Conservation (phyloP, 1,140 invertebrate species). For the Drosophila pseudoobscura region DNA sequence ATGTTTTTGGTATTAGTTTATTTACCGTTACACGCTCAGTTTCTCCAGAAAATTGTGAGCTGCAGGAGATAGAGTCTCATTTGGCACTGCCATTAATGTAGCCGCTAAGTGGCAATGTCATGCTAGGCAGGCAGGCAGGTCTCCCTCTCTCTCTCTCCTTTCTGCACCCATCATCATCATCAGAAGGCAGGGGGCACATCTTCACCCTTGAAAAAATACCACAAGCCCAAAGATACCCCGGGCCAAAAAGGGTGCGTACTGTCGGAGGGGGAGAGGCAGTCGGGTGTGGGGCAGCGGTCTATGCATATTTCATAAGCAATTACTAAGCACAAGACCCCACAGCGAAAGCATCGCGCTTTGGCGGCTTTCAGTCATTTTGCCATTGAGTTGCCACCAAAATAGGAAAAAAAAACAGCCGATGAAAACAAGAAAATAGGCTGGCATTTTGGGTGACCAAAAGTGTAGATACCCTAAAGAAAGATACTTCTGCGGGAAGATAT, state of each 20-base stretch:
- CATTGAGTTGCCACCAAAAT: slow-evolving; percentile 6
- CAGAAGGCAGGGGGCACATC: slow-evolving; percentile 40
- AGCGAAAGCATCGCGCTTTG: slow-evolving; percentile 19
- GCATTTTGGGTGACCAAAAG: too few relatives aligned
- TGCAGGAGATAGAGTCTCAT: slow-evolving; percentile 50
- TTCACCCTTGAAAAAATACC: slow-evolving; percentile 2
- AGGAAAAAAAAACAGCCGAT: slow-evolving; percentile 9
- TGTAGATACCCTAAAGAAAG: too few relatives aligned
- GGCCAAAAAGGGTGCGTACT: slow-evolving; percentile 66
- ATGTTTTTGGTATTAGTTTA: slow-evolving; percentile 71
- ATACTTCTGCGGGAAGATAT: too few relatives aligned
- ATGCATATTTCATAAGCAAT: slow-evolving; percentile 81
- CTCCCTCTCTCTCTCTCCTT: slow-evolving; percentile 29
- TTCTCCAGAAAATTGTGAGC: slow-evolving; percentile 15
- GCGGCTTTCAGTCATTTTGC: slow-evolving; percentile 62
- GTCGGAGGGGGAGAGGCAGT: neutral
- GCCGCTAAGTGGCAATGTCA: slow-evolving; percentile 80
- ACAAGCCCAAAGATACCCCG: slow-evolving; percentile 52
- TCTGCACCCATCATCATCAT: slow-evolving; percentile 33
- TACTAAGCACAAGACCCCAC: slow-evolving; percentile 56
- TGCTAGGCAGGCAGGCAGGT: slow-evolving; percentile 56
- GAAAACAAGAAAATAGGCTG: too few relatives aligned
- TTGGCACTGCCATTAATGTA: slow-evolving; percentile 79
- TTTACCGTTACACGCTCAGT: slow-evolving; percentile 80
- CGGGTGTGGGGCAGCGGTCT: slow-evolving; percentile 26